A percentile compares a stretch with the other conserved stretches of the same genome.
Conservation (phyloP, 2,797 vertebrate genomes). For the Peromyscus melanophrys region DNA sequence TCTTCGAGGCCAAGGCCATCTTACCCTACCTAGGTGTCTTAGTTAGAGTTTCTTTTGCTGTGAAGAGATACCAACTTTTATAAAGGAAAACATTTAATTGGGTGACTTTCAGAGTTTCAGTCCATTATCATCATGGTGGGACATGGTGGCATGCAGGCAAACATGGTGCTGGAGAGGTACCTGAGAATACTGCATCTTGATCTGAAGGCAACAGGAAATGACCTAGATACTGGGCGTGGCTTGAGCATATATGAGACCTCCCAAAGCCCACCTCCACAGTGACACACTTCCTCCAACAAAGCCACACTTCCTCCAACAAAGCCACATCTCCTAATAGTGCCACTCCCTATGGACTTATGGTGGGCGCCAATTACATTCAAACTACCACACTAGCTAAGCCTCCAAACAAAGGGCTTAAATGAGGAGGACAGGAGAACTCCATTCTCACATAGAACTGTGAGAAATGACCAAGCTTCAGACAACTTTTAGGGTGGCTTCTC, state of each 20-base stretch:
- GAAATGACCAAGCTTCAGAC: neutral
- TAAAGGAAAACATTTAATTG: too few species aligned
- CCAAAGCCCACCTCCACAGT: neutral
- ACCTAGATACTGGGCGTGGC: neutral
- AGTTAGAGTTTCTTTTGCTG: neutral
- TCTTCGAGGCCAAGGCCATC: neutral
- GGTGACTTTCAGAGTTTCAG: too few species aligned
- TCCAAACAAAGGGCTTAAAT: accelerated
- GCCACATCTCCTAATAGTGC: neutral
- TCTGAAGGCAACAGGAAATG: neutral
- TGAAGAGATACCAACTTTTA: neutral
- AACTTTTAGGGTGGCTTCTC: neutral
- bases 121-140: too few species aligned
- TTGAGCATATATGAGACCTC: neutral
- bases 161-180: neutral
- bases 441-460: neutral
- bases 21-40: neutral
- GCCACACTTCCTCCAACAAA: neutral
- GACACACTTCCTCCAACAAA: neutral
- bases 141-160: neutral
- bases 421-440: neutral
- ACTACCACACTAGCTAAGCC: neutral
- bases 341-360: neutral
- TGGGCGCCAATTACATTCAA: neutral
- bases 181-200: neutral